phyloP scores from a whole-genome alignment of 2,113 vertebrate species.

The Siniperca knerii region DNA sequence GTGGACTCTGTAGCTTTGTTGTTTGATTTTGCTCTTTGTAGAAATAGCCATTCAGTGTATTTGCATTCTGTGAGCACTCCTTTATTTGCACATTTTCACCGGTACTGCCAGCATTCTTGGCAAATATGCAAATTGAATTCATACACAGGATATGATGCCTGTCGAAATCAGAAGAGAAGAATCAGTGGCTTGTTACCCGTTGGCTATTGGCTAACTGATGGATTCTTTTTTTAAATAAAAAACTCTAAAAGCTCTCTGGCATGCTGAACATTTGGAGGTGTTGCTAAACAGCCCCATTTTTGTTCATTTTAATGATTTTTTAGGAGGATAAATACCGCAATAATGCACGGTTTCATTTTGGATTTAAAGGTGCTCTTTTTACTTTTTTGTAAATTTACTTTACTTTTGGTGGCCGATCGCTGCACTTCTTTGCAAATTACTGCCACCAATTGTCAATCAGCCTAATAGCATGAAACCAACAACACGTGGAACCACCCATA shows the following conservation, averaged over 20 bases:
- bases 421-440: too few relatives aligned
- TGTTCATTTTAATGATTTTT: not conserved
- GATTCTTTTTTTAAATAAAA: not conserved
- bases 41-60: not conserved
- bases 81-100: constrained; percentile 52
- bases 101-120: not conserved
- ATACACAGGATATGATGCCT: not conserved
- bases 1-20: not conserved
- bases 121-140: constrained; percentile 1
- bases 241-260: not conserved
- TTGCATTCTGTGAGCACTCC: constrained; percentile 14
- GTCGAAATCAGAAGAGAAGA: too few relatives aligned
- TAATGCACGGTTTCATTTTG: not conserved
- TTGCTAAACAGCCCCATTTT: not conserved
- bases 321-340: not conserved
- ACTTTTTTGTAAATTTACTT: too few relatives aligned
- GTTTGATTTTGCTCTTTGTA: not conserved
- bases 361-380: not conserved
- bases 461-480: too few relatives aligned
- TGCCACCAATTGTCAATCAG: too few relatives aligned
- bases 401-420: too few relatives aligned
- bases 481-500: too few relatives aligned
- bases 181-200: not conserved
- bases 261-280: not conserved
- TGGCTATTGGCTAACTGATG: not conserved